phyloP scores from a whole-genome alignment of 2,888 invertebrate species.

The Acanthosepion esculentum region DNA sequence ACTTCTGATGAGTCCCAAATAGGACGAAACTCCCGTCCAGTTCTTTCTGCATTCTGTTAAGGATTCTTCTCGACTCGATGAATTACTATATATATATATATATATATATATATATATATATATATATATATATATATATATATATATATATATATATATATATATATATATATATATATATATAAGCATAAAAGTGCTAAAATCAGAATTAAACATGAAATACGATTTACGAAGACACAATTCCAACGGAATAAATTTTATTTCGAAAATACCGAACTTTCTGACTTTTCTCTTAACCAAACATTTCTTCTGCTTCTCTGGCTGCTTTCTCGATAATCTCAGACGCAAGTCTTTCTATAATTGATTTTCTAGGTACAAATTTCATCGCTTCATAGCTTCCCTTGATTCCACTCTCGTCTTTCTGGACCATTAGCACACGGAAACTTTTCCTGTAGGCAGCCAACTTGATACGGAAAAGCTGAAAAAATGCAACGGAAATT shows the following conservation, averaged over 20 bases:
- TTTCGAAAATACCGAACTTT: not conserved
- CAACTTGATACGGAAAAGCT: conserved; percentile 38
- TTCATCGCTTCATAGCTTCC: not conserved
- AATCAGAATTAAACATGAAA: not conserved
- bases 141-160: too few species aligned
- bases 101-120: too few species aligned
- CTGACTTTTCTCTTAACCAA: not conserved
- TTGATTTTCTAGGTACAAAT: not conserved
- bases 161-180: too few species aligned
- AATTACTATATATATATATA: too few species aligned
- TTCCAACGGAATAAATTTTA: not conserved
- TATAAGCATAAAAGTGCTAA: too few species aligned
- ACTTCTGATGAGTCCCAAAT: too few species aligned
- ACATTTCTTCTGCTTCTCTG: not conserved
- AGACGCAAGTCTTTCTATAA: not conserved
- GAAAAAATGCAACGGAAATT: not conserved
- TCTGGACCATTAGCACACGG: not conserved
- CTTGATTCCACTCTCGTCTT: not conserved
- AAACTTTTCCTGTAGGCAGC: not conserved
- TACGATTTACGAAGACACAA: not conserved
- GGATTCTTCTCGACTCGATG: too few species aligned
- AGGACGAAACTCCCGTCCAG: too few species aligned
- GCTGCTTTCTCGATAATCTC: not conserved
- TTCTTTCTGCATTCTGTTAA: too few species aligned
- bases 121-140: too few species aligned